Conservation (phyloP, 1,140 invertebrate species). For the Orchestia grillus region DNA sequence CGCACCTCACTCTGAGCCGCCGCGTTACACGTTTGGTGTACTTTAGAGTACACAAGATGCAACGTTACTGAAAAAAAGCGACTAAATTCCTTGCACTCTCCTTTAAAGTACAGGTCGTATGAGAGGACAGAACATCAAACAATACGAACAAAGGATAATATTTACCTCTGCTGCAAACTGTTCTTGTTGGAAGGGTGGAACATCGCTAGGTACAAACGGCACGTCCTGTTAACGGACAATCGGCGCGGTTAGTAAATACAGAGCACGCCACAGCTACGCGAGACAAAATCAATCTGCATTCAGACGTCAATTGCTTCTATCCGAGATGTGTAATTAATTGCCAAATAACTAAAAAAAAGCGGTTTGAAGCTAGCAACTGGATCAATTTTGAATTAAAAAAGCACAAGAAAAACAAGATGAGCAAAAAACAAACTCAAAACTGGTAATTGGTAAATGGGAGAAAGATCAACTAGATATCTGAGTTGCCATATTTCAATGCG, state of each 20-base stretch:
- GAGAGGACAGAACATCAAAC: not conserved
- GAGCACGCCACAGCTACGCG: not conserved
- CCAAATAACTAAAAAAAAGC: not conserved
- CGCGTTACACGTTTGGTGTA: not conserved
- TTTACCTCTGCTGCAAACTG: constrained; percentile 32
- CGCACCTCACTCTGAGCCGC: not conserved
- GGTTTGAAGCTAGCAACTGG: not conserved
- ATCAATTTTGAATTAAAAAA: not conserved
- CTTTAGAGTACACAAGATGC: not conserved
- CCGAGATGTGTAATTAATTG: not conserved
- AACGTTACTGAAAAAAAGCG: not conserved
- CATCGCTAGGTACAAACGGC: not conserved
- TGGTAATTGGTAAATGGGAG: not conserved
- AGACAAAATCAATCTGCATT: constrained; percentile 41
- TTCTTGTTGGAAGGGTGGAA: constrained; percentile 3
- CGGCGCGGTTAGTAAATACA: not conserved
- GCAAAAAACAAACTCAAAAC: not conserved
- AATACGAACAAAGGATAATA: not conserved
- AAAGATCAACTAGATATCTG: not conserved
- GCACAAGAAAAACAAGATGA: not conserved
- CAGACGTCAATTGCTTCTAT: not conserved
- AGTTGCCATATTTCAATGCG: not conserved
- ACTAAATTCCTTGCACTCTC: not conserved
- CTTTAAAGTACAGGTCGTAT: not conserved
- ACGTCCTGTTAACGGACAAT: constrained; percentile 34